phyloP scores from a whole-genome alignment of 2,797 vertebrate species.

The Acanthiza pusilla region DNA sequence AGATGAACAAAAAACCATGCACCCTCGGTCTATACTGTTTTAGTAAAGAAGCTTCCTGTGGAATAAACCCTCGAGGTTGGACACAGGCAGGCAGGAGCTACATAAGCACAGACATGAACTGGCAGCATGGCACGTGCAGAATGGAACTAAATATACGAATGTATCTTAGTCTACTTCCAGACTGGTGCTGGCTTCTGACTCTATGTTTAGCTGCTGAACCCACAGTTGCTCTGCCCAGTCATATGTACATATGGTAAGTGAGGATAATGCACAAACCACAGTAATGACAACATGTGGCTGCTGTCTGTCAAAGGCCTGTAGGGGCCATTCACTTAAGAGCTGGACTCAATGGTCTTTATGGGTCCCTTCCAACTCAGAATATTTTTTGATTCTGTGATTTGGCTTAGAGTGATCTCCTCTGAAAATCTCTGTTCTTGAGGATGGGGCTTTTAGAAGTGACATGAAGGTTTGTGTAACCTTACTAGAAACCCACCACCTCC shows the following conservation, averaged over 20 bases:
- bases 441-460: not conserved
- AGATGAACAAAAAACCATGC: not conserved
- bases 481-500: not conserved
- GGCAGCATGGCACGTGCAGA: not conserved
- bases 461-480: not conserved
- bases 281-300: not conserved
- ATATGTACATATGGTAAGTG: rapidly evolving
- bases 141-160: not conserved
- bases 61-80: not conserved
- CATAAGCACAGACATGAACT: not conserved
- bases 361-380: not conserved
- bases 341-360: not conserved
- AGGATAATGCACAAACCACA: not conserved
- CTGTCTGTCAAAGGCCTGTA: not conserved
- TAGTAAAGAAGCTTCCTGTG: not conserved
- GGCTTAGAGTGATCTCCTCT: not conserved
- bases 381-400: not conserved
- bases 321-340: not conserved
- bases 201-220: not conserved
- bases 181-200: not conserved
- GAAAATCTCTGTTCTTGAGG: not conserved
- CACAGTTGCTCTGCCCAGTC: not conserved
- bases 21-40: not conserved
- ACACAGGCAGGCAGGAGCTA: not conserved
- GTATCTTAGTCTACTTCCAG: not conserved